phyloP scores from a whole-genome alignment of 2,113 vertebrate species.

The Sylvietta virens region DNA sequence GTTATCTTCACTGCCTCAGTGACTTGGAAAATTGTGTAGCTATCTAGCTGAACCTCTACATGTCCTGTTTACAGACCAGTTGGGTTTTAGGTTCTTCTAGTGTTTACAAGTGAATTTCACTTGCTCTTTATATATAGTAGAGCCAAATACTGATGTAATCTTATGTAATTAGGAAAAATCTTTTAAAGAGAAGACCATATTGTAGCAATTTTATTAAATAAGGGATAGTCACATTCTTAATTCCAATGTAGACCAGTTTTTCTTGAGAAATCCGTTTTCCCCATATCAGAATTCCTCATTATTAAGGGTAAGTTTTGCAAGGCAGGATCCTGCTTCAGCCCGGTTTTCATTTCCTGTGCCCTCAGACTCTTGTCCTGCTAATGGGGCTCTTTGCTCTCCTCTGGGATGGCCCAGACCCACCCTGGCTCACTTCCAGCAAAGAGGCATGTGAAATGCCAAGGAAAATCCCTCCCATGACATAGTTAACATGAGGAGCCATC shows the following conservation, averaged over 20 bases:
- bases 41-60: constrained; percentile 4
- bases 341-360: neutral
- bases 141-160: neutral
- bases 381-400: neutral
- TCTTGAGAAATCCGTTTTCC: neutral
- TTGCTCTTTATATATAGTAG: neutral
- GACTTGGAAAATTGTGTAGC: constrained; percentile 44
- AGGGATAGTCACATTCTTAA: neutral
- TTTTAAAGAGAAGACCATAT: neutral
- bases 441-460: rapidly evolving
- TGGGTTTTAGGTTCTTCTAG: neutral
- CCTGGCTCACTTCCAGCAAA: neutral
- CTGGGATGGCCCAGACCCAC: too few species aligned
- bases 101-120: neutral
- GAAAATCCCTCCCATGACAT: neutral
- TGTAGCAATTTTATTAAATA: neutral
- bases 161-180: neutral
- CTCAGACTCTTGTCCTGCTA: neutral
- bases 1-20: constrained; percentile 6
- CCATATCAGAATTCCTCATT: neutral
- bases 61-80: neutral
- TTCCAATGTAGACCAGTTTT: neutral
- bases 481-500: neutral
- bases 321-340: neutral
- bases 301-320: neutral